These are phyloP conservation scores for Priocnemis perturbator DNA, from an alignment of 2,888 invertebrate genomes.

Conservation along the genomic window DNA sequence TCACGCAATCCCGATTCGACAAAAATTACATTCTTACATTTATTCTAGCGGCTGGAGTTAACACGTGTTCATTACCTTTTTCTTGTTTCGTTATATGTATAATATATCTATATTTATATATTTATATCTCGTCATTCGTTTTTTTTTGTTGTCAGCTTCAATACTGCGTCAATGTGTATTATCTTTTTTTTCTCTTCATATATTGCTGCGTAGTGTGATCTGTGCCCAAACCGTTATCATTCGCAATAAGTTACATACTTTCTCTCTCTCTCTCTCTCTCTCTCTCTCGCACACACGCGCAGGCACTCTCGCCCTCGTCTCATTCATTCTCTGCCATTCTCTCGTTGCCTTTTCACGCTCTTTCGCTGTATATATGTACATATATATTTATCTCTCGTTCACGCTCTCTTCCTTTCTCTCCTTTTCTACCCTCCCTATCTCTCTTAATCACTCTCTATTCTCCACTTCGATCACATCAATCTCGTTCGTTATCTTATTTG, in stretches of 20 bases:
- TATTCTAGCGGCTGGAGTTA: conserved; percentile 64
- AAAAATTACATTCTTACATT: conserved; percentile 49
- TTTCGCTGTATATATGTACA: conserved; percentile 14
- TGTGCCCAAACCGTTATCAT: conserved; percentile 47
- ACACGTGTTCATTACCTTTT: conserved; percentile 42
- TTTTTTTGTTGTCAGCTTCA: conserved; percentile 50
- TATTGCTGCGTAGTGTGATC: conserved; percentile 73
- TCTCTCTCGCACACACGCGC: background rate
- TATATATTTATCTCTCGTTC: no score
- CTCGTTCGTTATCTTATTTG: background rate
- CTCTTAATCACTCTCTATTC: background rate
- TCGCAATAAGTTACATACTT: conserved; percentile 28
- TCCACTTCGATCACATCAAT: background rate
- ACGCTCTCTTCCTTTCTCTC: background rate
- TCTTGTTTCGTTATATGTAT: conserved; percentile 7
- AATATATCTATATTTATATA: conserved; percentile 7
- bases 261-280: background rate
- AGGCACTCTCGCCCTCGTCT: background rate
- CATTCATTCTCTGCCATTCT: background rate
- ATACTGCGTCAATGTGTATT: conserved; percentile 72
- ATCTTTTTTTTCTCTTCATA: conserved; percentile 27
- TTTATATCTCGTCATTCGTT: conserved; percentile 48
- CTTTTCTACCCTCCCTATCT: background rate
- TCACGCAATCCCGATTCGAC: conserved; percentile 42
- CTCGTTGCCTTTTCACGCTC: conserved; percentile 16